Evolutionary conservation across 2,797 vertebrate genomes (phyloP), one percentile per base, ranked within the genome.

Genomic region (Pseudochaenichthys georgianus): DNA sequence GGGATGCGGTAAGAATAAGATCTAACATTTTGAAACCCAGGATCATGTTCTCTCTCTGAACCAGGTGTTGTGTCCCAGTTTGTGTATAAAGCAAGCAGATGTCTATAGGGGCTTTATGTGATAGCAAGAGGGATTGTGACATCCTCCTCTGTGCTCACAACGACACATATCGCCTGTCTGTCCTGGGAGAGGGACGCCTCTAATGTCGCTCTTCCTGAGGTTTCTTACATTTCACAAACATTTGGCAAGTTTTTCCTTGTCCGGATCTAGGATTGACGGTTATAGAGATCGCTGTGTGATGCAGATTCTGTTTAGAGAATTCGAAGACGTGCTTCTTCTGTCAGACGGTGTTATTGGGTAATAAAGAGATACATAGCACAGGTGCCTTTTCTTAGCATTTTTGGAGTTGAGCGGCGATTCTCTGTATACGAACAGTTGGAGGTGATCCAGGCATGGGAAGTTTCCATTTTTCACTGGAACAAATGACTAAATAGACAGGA

Each of bases 391-490:
- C 34, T 38, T 1, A 9, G 34, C 8, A 38, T 38, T 6, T 4
- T 43, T 59, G 53, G 58, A 60, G 63, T 47, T 31, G 42, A 57
- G 11, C 61, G 73, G 28, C 38, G 63, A 60, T 78, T 64, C 54
- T 52, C 28, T 70, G 23, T 71, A 28, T 53, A 6, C 46, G 21
- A 66, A 69, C 53, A 70, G 41, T 50, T 11, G 51, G 19, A 46
- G 38, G 58, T 10, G 31, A 63, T 38, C 75, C 46, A 31, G 72
- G 23, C 31, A 64, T 43, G 52, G 38, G 13, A 43, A 57, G 60
- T 53, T 42, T 68, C 34, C 21, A 16, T 1, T 69, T 46, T 42
- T 10, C 34, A 64, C 38, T 42, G 0, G 8, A 51, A 38, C 13
- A 41, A 9, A 12, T 53, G 58, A 77, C 47, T 64, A 17, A 45